Percentiles rank a stretch among this genome's conserved stretches.
Conservation (phyloP, 2,797 vertebrate species). For the Hylomyscus alleni region DNA sequence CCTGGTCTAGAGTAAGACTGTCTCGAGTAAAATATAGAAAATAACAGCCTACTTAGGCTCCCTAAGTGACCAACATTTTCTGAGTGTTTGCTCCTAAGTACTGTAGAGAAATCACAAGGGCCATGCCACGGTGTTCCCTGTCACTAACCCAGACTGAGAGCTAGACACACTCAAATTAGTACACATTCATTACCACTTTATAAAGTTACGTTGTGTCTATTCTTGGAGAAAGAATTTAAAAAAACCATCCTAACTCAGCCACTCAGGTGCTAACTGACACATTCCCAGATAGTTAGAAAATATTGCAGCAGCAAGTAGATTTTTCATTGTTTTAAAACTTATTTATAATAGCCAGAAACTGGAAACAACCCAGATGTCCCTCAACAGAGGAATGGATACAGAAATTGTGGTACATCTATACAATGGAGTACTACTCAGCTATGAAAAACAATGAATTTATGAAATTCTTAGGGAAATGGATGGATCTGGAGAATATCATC, state of each 20-base stretch:
- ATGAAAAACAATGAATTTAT: too few species aligned
- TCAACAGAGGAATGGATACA: too few species aligned
- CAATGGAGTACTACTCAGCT: too few species aligned
- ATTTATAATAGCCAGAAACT: too few species aligned
- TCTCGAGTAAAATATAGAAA: neutral
- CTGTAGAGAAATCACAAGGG: too few species aligned
- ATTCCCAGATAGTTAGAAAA: conserved; percentile 27
- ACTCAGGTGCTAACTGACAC: neutral
- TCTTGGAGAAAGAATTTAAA: neutral
- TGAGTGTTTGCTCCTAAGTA: neutral
- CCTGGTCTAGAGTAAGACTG: neutral
- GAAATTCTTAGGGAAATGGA: too few species aligned
- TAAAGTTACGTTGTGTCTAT: neutral
- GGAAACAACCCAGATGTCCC: too few species aligned
- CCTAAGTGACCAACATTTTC: neutral
- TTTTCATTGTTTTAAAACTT: neutral
- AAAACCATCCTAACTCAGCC: neutral
- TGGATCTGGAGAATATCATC: too few species aligned
- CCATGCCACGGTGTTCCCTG: neutral
- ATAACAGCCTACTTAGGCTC: neutral
- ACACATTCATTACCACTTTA: neutral
- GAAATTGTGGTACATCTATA: too few species aligned
- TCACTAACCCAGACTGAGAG: neutral
- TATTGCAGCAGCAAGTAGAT: neutral
- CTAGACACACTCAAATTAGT: neutral